phyloP scores from a whole-genome alignment of 2,797 vertebrate species.

The Etheostoma nigrum region DNA sequence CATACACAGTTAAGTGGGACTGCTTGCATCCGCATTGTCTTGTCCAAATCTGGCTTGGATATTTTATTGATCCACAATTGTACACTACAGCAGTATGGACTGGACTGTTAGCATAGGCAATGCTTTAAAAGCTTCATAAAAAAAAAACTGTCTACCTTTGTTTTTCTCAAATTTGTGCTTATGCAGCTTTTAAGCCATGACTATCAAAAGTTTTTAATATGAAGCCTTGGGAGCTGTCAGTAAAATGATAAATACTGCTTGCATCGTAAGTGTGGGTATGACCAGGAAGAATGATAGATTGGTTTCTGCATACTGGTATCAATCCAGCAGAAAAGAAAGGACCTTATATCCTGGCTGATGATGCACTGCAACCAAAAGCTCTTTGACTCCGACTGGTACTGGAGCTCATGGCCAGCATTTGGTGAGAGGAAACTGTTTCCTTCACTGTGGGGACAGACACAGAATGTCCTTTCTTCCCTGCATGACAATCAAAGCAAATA shows the following conservation, averaged over 20 bases:
- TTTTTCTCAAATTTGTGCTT: constrained; percentile 25
- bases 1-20: not conserved
- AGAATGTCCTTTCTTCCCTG: constrained; percentile 35
- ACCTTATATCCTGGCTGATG: constrained; percentile 55
- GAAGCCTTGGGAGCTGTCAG: constrained; percentile 33
- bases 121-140: constrained; percentile 5
- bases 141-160: not conserved
- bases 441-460: constrained; percentile 28
- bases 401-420: constrained; percentile 57
- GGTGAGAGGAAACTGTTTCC: constrained; percentile 28
- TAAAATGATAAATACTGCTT: constrained; percentile 34
- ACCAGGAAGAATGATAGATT: constrained; percentile 39
- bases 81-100: not conserved
- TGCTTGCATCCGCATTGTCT: not conserved
- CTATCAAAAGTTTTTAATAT: constrained; percentile 24
- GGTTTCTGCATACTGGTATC: constrained; percentile 45
- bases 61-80: constrained; percentile 1
- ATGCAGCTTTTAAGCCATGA: constrained; percentile 37
- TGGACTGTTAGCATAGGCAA: not conserved
- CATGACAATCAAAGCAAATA: constrained; percentile 13
- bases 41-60: not conserved
- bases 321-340: constrained; percentile 53
- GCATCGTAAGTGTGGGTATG: constrained; percentile 29
- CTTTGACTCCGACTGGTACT: constrained; percentile 73
- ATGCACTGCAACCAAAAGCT: constrained; percentile 49